A percentile compares a stretch with the other conserved stretches of the same genome.
Evolutionary conservation across 2,113 vertebrate genomes (phyloP).

Genomic region (Takifugu flavidus): DNA sequence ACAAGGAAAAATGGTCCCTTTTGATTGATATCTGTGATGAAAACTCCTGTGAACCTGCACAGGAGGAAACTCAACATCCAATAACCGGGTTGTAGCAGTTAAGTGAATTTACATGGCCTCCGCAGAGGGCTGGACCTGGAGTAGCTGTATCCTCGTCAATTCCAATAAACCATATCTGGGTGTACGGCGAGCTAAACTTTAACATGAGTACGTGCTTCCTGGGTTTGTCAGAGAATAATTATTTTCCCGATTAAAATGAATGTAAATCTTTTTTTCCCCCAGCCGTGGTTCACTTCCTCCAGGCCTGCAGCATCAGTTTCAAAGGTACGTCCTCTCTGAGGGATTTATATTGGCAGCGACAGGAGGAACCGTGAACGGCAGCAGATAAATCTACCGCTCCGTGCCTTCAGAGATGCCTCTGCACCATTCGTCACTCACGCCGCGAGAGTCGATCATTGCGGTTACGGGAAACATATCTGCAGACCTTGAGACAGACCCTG

Average conservation of each 20-base stretch:
- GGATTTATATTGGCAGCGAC: constrained; percentile 62
- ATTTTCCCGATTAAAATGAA: constrained; percentile 8
- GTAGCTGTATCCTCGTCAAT: too few species aligned
- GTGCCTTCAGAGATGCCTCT: constrained; percentile 63
- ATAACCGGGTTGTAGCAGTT: too few species aligned
- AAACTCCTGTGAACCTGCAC: too few species aligned
- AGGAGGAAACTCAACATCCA: too few species aligned
- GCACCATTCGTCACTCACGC: constrained; percentile 67
- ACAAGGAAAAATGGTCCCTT: too few species aligned
- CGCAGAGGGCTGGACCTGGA: constrained; percentile 21
- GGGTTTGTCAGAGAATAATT: not conserved
- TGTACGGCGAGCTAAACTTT: not conserved
- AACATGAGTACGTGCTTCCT: not conserved
- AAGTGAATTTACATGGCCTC: constrained; percentile 23
- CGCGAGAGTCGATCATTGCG: constrained; percentile 62
- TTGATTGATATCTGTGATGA: too few species aligned
- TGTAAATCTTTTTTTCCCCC: constrained; percentile 1
- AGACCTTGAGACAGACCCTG: constrained; percentile 67
- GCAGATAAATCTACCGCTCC: constrained; percentile 65
- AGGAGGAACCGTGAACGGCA: constrained; percentile 54
- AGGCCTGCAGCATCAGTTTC: constrained; percentile 33
- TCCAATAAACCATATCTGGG: too few species aligned
- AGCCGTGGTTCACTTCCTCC: constrained; percentile 13
- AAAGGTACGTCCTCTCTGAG: constrained; percentile 56
- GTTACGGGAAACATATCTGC: constrained; percentile 62